A percentile compares a stretch with the other conserved stretches of the same genome.
Conservation (phyloP, 2,888 invertebrate genomes). For the Epinotia brunnichana region DNA sequence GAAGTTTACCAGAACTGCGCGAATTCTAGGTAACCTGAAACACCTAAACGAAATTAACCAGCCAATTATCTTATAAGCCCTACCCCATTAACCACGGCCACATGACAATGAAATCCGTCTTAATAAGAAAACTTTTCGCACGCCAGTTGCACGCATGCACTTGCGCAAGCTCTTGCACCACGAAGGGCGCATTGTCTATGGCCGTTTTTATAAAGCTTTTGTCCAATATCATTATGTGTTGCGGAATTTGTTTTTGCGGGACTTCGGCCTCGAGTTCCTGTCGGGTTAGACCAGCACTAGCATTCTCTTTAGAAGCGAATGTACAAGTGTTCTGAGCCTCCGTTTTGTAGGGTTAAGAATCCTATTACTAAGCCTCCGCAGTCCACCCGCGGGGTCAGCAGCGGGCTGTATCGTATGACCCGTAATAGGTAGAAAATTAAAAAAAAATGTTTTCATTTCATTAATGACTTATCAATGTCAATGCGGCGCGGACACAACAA, state of each 20-base stretch:
- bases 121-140: slow-evolving; percentile 43
- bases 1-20: no score
- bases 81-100: slow-evolving; percentile 21
- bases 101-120: slow-evolving; percentile 43
- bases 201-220: slow-evolving; percentile 40
- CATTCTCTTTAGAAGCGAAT: neutral
- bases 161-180: slow-evolving; percentile 39
- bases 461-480: no score
- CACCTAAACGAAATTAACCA: slow-evolving; percentile 30
- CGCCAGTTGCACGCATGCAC: slow-evolving; percentile 39
- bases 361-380: no score
- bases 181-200: slow-evolving; percentile 43
- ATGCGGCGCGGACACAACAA: no score
- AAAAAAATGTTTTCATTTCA: no score
- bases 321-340: neutral
- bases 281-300: neutral
- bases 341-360: neutral
- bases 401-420: no score
- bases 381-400: no score
- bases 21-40: neutral
- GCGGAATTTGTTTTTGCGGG: slow-evolving; percentile 35
- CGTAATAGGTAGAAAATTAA: no score
- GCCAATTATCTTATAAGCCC: slow-evolving; percentile 36
- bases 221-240: slow-evolving; percentile 44
- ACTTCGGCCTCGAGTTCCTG: slow-evolving; percentile 14